These are phyloP conservation scores for Acrobasis repandana DNA, from an alignment of 2,888 invertebrate species.

Conservation along the genomic window DNA sequence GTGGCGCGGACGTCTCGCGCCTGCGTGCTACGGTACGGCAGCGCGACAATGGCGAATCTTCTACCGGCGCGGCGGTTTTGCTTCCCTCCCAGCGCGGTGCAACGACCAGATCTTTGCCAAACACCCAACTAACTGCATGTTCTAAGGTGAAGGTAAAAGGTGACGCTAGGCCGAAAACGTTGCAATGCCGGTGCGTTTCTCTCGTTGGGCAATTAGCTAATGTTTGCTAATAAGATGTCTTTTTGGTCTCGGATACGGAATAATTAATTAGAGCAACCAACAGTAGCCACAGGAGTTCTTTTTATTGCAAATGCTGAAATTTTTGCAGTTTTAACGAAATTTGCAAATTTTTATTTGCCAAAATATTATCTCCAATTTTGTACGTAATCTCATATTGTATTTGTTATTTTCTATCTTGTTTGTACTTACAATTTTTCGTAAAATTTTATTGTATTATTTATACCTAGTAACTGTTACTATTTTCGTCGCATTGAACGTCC, in stretches of 20 bases:
- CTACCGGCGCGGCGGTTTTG: slow-evolving; percentile 62
- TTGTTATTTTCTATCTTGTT: no score
- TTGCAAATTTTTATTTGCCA: background rate
- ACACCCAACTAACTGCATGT: slow-evolving; percentile 36
- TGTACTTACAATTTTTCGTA: no score
- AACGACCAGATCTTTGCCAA: slow-evolving; percentile 48
- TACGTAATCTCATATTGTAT: no score
- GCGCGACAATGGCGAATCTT: slow-evolving; percentile 64
- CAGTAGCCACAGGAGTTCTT: background rate
- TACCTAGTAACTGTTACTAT: no score
- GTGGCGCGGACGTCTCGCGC: slow-evolving; percentile 57
- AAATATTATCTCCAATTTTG: no score
- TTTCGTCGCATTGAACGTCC: no score
- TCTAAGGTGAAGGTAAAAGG: slow-evolving; percentile 67
- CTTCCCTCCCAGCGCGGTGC: slow-evolving; percentile 62
- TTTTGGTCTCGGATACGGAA: slow-evolving; percentile 20
- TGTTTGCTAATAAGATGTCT: slow-evolving; percentile 26
- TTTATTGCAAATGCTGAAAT: slow-evolving; percentile 1
- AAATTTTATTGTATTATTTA: no score
- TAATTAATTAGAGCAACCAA: slow-evolving; percentile 21
- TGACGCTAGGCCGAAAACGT: slow-evolving; percentile 46
- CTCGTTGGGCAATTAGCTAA: slow-evolving; percentile 28
- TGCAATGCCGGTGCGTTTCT: slow-evolving; percentile 34
- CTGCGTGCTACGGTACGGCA: slow-evolving; percentile 60
- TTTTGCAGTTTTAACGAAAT: slow-evolving; percentile 1